Evolutionary conservation across 2,797 vertebrate species (phyloP), one percentile per base, ranked within the genome.

Genomic region (Synaphobranchus kaupii): DNA sequence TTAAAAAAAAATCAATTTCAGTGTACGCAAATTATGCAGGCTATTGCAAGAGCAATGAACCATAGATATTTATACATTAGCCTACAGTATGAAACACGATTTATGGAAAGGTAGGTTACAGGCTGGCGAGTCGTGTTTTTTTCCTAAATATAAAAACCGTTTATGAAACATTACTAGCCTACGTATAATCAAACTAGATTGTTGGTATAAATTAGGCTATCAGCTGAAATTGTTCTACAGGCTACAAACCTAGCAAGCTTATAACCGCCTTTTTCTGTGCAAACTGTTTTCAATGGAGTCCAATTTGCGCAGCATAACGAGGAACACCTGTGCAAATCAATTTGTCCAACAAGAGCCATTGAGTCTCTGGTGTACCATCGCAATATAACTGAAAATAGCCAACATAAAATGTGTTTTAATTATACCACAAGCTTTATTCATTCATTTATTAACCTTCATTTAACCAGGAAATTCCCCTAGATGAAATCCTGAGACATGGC

Each of bases 341-440:
- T 81, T 48, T 44, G 73, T 47, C 73, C 73, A 4, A 22, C 31
- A 34, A 78, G 73, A 44, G 22, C 39, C 73, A 73, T 39, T 13
- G 15, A 34, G 68, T 73, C 28, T 73, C 68, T 73, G 68, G 31
- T 73, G 68, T 39, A 34, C 68, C 68, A 73, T 73, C 68, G 39
- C 39, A 68, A 8, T 2, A 68, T 6, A 68, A 12, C 63, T 68
- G 63, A 68, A 68, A 68, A 68, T 68, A 7, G 63, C 10, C 63
- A 68, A 68, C 63, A 68, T 68, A n/a, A 68, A 68, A 60, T 68
- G n/a, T 66, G 63, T 68, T 68, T 28, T 68, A 68, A 68, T 68
- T 68, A 68, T 28, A 28, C 63, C 25, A 68, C 63, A 68, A 9
- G 63, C 56, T 68, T 68, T 68, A 68, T 28, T 68, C 25, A 68